Base-by-base conservation (phyloP, 2,888 invertebrate species). In the Agelastica alni region DNA sequence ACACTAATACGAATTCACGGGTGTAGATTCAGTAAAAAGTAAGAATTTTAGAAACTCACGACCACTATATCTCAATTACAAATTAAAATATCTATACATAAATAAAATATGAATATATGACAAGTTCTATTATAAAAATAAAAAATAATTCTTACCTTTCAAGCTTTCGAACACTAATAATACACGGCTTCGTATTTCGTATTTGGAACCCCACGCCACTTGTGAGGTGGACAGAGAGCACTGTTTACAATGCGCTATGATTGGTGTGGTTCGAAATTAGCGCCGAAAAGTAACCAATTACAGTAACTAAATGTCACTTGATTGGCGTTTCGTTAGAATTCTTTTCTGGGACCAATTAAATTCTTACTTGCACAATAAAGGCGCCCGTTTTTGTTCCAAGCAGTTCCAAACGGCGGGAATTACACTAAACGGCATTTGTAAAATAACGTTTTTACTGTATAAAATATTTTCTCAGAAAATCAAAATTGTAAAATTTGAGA, bases 191-290 rank as follows among this genome's bases (percentile, higher is more conserved):
- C 80, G 81, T 81, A 81, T 80, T 80, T 80, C 80, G 81, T 81
- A 81, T 80, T 80, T 80, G 78, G 75, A 64, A 81, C 81, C 82
- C 82, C 82, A 83, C 83, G 82, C 82, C 80, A 83, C 81, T 82
- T 80, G 79, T 79, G 80, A 80, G 78, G 80, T 79, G 79, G 79
- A 80, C 78, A 78, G 78, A 79, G 79, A 78, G 70, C 72, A 74
- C 72, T 72, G 71, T 68, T 69, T 70, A 66, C 69, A 63, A 53
- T 47, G 17, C 32, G 22, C 55, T 51, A 51, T 74, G 65, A 83
- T 83, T 83, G 83, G 83, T 70, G 70, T 70, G 74, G 75, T 83
- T 82, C 76, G 77, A 82, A 82, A 77, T 78, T 79, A 77, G 79
- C 83, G 82, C 82, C 79, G 78, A 79, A 78, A 79, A 72, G 75